Evolutionary conservation across 2,888 invertebrate species (phyloP).

Genomic region (Elegia similella): DNA sequence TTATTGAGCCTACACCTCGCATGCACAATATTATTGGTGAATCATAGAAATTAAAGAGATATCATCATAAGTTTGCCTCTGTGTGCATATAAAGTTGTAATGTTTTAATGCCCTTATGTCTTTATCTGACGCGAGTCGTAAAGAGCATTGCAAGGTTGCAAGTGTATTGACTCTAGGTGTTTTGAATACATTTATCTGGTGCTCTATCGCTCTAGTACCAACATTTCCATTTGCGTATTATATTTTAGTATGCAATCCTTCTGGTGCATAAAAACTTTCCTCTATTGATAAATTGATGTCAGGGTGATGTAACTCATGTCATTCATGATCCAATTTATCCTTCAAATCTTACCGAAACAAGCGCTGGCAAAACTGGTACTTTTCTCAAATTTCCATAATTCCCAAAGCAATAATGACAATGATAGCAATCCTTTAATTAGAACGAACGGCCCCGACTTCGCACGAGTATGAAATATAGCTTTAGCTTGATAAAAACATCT

Average conservation of each 20-base stretch:
- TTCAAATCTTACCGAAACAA: constrained; percentile 60
- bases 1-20: not conserved
- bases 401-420: too few species aligned
- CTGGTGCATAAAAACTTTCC: constrained; percentile 52
- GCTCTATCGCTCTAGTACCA: constrained; percentile 63
- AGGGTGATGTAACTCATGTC: constrained; percentile 66
- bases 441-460: too few species aligned
- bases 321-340: not conserved
- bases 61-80: constrained; percentile 32
- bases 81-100: constrained; percentile 55
- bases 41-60: constrained; percentile 20
- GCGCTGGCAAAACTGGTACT: constrained; percentile 43
- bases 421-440: too few species aligned
- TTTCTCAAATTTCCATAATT: constrained; percentile 16
- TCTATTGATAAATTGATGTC: constrained; percentile 64
- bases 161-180: constrained; percentile 76
- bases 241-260: constrained; percentile 27
- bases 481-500: too few species aligned
- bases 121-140: constrained; percentile 76
- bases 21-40: constrained; percentile 9
- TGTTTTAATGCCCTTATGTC: constrained; percentile 73
- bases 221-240: constrained; percentile 44
- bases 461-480: too few species aligned
- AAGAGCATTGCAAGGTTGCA: constrained; percentile 79
- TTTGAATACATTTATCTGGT: constrained; percentile 72